Evolutionary conservation across 1,140 invertebrate species (phyloP).

Genomic region (Drosophila tani): DNA sequence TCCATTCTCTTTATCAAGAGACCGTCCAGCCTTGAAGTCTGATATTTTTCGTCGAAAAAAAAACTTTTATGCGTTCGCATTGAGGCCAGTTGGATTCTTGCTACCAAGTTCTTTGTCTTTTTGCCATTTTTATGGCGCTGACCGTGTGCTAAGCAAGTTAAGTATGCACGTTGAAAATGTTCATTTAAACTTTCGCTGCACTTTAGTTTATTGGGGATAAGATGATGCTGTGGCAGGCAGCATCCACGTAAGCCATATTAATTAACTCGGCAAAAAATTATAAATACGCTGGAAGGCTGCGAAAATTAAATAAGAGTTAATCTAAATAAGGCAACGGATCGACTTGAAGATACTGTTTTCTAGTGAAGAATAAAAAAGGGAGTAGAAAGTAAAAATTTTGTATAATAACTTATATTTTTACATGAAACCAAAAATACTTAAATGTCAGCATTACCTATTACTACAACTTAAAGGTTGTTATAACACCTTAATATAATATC

Average conservation of each 20-base stretch:
- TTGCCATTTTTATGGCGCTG: constrained; percentile 60
- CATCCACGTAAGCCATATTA: constrained; percentile 58
- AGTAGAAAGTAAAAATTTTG: neutral
- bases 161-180: constrained; percentile 37
- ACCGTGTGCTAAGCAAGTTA: constrained; percentile 52
- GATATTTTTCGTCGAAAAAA: constrained; percentile 23
- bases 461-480: too few species aligned
- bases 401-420: too few species aligned
- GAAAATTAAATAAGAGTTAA: constrained; percentile 26
- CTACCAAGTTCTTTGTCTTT: constrained; percentile 36
- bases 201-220: constrained; percentile 21
- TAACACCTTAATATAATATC: too few species aligned
- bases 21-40: constrained; percentile 55
- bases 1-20: constrained; percentile 59
- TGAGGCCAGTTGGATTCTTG: constrained; percentile 45
- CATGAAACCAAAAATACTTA: too few species aligned
- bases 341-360: neutral
- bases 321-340: neutral
- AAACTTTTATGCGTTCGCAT: constrained; percentile 39
- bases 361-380: too few species aligned
- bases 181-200: constrained; percentile 60
- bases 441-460: too few species aligned
- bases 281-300: constrained; percentile 26
- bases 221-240: constrained; percentile 27
- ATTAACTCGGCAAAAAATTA: constrained; percentile 57